Percentiles rank a stretch among this genome's conserved stretches.
phyloP scores from a whole-genome alignment of 2,797 vertebrate genomes.

The Hoplostethus mediterraneus region DNA sequence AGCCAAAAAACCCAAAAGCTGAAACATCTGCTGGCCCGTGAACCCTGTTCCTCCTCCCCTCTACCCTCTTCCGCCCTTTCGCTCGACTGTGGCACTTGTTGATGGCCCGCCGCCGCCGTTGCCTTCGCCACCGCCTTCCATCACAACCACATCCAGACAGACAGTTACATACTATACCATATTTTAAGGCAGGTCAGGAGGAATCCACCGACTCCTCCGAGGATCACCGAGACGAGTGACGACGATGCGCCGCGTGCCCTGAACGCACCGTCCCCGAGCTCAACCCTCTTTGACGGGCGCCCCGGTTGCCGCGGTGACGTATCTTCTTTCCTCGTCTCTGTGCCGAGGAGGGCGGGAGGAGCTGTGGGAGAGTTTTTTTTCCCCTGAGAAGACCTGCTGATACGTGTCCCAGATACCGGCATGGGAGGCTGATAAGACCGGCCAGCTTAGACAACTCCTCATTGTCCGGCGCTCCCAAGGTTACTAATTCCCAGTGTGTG shows the following conservation, averaged over 20 bases:
- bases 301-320: slow-evolving; percentile 2
- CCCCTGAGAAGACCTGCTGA: slow-evolving; percentile 59
- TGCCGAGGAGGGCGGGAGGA: slow-evolving; percentile 28
- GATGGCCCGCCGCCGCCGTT: slow-evolving; percentile 12
- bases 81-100: slow-evolving; percentile 59
- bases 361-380: slow-evolving; percentile 70
- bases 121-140: not conserved
- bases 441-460: slow-evolving; percentile 73
- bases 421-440: slow-evolving; percentile 75
- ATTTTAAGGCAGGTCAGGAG: too few relatives aligned
- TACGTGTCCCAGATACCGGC: slow-evolving; percentile 63
- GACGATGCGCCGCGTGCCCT: too few relatives aligned
- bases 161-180: too few relatives aligned
- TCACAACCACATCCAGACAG: slow-evolving; percentile 26
- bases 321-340: slow-evolving; percentile 12
- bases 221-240: too few relatives aligned
- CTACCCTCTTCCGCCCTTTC: slow-evolving; percentile 55
- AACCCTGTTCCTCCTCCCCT: slow-evolving; percentile 60
- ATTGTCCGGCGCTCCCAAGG: slow-evolving; percentile 77
- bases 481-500: slow-evolving; percentile 79
- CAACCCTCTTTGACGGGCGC: too few relatives aligned
- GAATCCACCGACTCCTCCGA: too few relatives aligned
- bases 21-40: slow-evolving; percentile 85
- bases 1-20: slow-evolving; percentile 84
- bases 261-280: too few relatives aligned